phyloP scores from a whole-genome alignment of 1,140 invertebrate species.

The Aphelinus atriplicis region DNA sequence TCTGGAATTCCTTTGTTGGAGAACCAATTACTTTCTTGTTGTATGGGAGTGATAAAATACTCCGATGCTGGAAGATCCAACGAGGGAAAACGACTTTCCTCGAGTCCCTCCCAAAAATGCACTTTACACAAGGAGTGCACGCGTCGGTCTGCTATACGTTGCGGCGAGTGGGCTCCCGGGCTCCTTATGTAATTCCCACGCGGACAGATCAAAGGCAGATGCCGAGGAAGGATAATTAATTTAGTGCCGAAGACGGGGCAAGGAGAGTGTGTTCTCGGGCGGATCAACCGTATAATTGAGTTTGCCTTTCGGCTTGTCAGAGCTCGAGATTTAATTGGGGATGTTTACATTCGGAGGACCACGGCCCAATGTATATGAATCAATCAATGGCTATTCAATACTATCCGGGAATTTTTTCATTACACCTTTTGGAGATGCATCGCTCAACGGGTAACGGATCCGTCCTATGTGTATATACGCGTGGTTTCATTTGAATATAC shows the following conservation, averaged over 20 bases:
- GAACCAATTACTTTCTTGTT: too few relatives aligned
- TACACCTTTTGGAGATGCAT: not conserved
- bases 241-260: conserved; percentile 7
- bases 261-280: not conserved
- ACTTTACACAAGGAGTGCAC: not conserved
- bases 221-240: conserved; percentile 32
- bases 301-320: conserved; percentile 16
- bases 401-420: not conserved
- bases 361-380: too few relatives aligned
- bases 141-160: not conserved
- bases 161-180: conserved; percentile 4
- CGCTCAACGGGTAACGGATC: too few relatives aligned
- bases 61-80: too few relatives aligned
- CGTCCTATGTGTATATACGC: too few relatives aligned
- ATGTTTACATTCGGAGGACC: conserved; percentile 6
- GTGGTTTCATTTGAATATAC: too few relatives aligned
- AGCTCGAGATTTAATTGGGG: conserved; percentile 16
- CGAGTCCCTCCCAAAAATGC: not conserved
- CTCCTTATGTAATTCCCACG: conserved; percentile 22
- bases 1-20: too few relatives aligned
- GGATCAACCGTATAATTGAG: conserved; percentile 24
- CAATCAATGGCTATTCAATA: too few relatives aligned
- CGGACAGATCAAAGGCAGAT: conserved; percentile 12
- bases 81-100: not conserved
- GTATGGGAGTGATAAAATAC: too few relatives aligned